Conservation (phyloP, 1,140 invertebrate genomes). For the Probaryconus sp. region DNA sequence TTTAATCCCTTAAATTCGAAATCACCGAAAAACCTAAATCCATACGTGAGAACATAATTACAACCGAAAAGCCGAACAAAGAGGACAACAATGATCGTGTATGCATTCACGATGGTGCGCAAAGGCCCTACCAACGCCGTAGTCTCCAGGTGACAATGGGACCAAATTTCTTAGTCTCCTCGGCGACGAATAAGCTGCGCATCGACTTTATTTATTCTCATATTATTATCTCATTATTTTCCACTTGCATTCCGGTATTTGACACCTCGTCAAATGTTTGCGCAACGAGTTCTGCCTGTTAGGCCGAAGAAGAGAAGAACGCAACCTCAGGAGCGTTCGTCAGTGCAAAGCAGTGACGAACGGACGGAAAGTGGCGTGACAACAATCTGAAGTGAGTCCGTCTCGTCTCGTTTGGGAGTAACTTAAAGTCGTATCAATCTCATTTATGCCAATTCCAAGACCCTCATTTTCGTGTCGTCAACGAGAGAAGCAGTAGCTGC, state of each 20-base stretch:
- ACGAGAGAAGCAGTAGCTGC: conserved; percentile 36
- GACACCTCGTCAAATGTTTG: conserved; percentile 62
- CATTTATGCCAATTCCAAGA: conserved; percentile 77
- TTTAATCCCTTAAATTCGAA: no score
- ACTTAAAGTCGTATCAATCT: conserved; percentile 78
- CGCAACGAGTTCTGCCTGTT: conserved; percentile 58
- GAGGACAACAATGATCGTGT: no score
- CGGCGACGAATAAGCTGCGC: conserved; percentile 49
- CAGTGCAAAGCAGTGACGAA: conserved; percentile 7
- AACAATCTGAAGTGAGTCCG: conserved; percentile 63
- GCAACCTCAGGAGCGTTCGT: background rate
- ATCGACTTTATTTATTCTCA: conserved; percentile 59
- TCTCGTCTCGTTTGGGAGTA: conserved; percentile 64
- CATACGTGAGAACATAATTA: conserved; percentile 57
- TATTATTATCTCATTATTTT: conserved; percentile 64
- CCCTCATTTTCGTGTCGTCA: conserved; percentile 48
- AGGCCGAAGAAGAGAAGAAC: background rate
- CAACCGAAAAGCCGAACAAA: conserved; percentile 37
- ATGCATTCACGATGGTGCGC: no score
- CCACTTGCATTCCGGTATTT: conserved; percentile 61
- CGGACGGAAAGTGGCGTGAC: conserved; percentile 72
- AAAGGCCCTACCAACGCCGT: no score
- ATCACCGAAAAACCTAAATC: conserved; percentile 44
- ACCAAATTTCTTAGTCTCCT: conserved; percentile 35
- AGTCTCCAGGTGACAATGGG: conserved; percentile 26